Percentiles rank a stretch among this genome's conserved stretches.
Evolutionary conservation across 2,888 invertebrate genomes (phyloP).

Genomic region (Cyrtodaria siliqua): DNA sequence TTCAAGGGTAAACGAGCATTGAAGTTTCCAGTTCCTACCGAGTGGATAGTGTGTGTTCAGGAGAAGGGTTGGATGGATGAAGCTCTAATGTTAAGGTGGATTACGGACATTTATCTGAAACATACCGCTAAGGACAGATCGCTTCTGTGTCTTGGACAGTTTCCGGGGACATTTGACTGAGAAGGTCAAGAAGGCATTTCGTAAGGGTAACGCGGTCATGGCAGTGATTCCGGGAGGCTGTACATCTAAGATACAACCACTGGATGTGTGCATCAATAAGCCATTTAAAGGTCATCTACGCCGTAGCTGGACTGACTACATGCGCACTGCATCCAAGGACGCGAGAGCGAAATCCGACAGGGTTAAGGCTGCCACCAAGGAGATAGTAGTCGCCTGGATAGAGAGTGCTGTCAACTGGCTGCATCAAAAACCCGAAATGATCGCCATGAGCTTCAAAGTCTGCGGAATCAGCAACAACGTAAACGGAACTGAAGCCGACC

Average conservation of each 20-base stretch:
- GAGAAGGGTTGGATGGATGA: slow-evolving; percentile 45
- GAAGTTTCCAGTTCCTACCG: slow-evolving; percentile 4
- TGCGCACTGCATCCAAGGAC: background rate
- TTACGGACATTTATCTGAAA: slow-evolving; percentile 16
- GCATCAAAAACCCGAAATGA: background rate
- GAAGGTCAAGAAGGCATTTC: slow-evolving; percentile 13
- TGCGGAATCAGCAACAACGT: background rate
- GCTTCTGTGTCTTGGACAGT: slow-evolving; percentile 36
- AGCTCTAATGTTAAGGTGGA: slow-evolving; percentile 24
- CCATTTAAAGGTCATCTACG: slow-evolving; percentile 30
- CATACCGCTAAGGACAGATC: slow-evolving; percentile 23
- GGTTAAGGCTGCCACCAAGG: slow-evolving; percentile 3
- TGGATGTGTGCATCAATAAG: slow-evolving; percentile 42
- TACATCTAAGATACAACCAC: slow-evolving; percentile 36
- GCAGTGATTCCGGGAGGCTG: slow-evolving; percentile 42
- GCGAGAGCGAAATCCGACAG: no score
- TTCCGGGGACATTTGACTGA: slow-evolving; percentile 39
- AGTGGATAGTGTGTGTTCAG: slow-evolving; percentile 27
- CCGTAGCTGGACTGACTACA: background rate
- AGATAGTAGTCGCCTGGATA: slow-evolving; percentile 4
- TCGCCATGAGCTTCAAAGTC: background rate
- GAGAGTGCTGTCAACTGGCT: background rate
- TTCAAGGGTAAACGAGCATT: slow-evolving; percentile 40
- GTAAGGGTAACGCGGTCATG: slow-evolving; percentile 14
- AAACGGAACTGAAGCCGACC: background rate